Evolutionary conservation across 2,797 vertebrate species (phyloP), one percentile per base, ranked within the genome.

Genomic region (Sebastiscus albofasciatus): DNA sequence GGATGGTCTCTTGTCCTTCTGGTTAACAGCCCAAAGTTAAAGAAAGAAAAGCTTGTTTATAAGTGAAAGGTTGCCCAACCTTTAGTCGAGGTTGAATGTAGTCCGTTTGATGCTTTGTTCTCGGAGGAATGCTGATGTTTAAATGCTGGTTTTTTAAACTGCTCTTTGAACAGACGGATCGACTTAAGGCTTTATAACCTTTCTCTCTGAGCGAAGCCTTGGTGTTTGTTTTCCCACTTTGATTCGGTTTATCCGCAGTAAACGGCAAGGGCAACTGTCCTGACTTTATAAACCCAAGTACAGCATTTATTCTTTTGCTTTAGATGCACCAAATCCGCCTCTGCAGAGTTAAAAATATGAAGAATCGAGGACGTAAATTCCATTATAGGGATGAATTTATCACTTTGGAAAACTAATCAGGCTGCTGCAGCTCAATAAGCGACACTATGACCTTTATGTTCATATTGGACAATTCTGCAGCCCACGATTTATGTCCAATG

Each of bases 151-250:
- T 75, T 73, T 54, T 59, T 39, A 6, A 66, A 8, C 56, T 26
- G 8, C 54, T 72, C 79, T 80, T 72, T 83, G 78, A 80, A 77
- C 76, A 33, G 6, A 56, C 52, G 58, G 65, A 72, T 62, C 8
- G 13, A 72, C 72, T 69, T 62, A 3, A 33, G 9, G 62, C 33
- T 42, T 34, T 22, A 0, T 81, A 49, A 52, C 36, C 46, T 77
- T 22, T 14, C n/a, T 75, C 27, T 24, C 9, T 33, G n/a, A 77
- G 59, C 59, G 2, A 8, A 64, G 34, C n/a, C 16, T 11, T 0
- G 1, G 2, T 24, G 61, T 72, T 81, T 79, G 22, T 76, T 79
- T 72, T 39, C 20, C 27, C 14, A 5, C 58, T 76, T 60, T 77
- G 22, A 65, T 78, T 75, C 20, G 4, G 39, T 69, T 81, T 5